Base-by-base conservation (phyloP, 1,140 invertebrate species). In the Pantala flavescens region DNA sequence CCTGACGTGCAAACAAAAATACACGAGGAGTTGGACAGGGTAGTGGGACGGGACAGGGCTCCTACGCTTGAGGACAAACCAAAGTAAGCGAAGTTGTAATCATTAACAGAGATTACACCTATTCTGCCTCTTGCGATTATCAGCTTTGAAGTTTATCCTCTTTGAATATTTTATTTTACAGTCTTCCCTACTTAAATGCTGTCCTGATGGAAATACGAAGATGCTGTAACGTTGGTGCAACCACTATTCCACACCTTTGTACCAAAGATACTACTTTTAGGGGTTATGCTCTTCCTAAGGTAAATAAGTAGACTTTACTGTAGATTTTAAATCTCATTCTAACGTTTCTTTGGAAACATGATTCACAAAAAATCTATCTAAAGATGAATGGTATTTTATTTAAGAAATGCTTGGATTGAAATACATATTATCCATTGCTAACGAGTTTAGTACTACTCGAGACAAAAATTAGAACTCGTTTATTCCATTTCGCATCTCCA, bases 1-100 rank as follows among this genome's bases (percentile, higher is more conserved):
- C 86, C 82, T 0, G 80, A 85, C 0, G 78, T 88, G 9, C 90
- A 90, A 76, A 79, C 86, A 12, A 85, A 82, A 71, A 76, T 90
- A 0, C 80, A 84, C 49, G 71, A 82, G n/a, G 88, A 90, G 80
- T 82, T 90, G 2, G 72, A 79, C 14, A 23, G 76, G 7, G 81
- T 80, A 7, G 77, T 81, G 63, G 74, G 78, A n/a, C 77, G 79
- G 73, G 75, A 82, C 24, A 77, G 83, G 16, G 49, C 79, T 10
- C 85, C 86, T 0, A 75, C 77, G 23, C 74, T 86, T 1, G 78
- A 81, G 9, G 86, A 88, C 76, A 78, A 79, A 43, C 23, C 74
- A 19, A 78, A 77, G 79, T 79, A 78, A 55, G 36, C 77, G 24
- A 76, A 24, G 11, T 71, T 14, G 1, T 71, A 21, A 9, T 2